Percentiles rank a stretch among this genome's conserved stretches.
Evolutionary conservation across 2,113 vertebrate species (phyloP).

Genomic region (Ornithorhynchus anatinus): DNA sequence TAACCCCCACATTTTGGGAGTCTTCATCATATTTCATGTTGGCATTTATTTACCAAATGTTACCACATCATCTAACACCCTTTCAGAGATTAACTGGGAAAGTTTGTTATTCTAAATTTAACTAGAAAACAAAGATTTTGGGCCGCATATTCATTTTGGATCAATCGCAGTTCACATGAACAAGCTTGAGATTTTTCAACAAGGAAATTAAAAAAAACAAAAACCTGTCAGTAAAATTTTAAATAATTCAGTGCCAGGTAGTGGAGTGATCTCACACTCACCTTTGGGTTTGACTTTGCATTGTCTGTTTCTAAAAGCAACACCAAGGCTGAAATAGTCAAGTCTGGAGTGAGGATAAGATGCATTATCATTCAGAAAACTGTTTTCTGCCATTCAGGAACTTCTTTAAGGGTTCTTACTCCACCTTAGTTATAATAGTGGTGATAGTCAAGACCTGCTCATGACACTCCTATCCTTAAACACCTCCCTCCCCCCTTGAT

Average conservation of each 20-base stretch:
- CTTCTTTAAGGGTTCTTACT: constrained; percentile 16
- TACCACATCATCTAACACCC: too few relatives aligned
- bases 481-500: too few relatives aligned
- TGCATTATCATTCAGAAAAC: constrained; percentile 18
- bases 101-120: too few relatives aligned
- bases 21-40: too few relatives aligned
- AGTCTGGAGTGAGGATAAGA: constrained; percentile 30
- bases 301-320: background rate
- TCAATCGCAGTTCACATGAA: background rate
- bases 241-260: background rate
- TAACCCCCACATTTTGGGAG: too few relatives aligned
- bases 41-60: too few relatives aligned
- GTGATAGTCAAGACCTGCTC: too few relatives aligned
- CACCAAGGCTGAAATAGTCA: background rate
- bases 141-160: too few relatives aligned
- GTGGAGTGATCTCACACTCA: background rate
- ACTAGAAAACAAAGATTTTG: too few relatives aligned
- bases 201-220: background rate
- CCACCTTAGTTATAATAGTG: constrained; percentile 33
- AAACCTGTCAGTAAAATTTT: background rate
- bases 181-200: background rate
- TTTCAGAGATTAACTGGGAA: too few relatives aligned
- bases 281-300: background rate
- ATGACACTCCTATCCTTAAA: too few relatives aligned
- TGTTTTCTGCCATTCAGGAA: constrained; percentile 33